phyloP scores from a whole-genome alignment of 1,140 invertebrate species.

The Drosophila kanapiae region DNA sequence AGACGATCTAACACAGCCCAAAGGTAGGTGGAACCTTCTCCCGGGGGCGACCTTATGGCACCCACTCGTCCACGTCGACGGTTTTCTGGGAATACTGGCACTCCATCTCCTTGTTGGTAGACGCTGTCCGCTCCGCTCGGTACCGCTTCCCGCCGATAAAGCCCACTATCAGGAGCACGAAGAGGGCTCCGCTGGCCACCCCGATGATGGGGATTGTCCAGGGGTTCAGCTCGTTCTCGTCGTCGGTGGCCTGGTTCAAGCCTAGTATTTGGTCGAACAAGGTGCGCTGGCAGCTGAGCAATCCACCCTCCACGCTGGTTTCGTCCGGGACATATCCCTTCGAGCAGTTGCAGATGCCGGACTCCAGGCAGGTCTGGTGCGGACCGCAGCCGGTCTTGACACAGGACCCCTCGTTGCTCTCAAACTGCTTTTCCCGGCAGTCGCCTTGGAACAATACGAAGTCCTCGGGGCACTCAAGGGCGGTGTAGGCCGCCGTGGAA shows the following conservation, averaged over 20 bases:
- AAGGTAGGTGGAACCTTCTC: not conserved
- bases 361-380: slow-evolving; percentile 49
- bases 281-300: slow-evolving; percentile 46
- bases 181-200: slow-evolving; percentile 47
- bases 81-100: slow-evolving; percentile 67
- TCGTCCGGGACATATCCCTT: slow-evolving; percentile 50
- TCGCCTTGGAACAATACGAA: slow-evolving; percentile 61
- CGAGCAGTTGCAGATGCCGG: slow-evolving; percentile 48
- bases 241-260: slow-evolving; percentile 61
- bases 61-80: slow-evolving; percentile 67
- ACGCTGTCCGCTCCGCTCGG: slow-evolving; percentile 5
- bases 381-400: slow-evolving; percentile 46
- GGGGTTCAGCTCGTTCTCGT: slow-evolving; percentile 57
- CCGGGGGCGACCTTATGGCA: slow-evolving; percentile 36
- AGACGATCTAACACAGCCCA: slow-evolving; percentile 60
- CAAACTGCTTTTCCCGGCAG: slow-evolving; percentile 62
- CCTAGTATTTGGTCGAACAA: slow-evolving; percentile 51
- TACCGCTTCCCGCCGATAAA: slow-evolving; percentile 30
- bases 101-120: slow-evolving; percentile 45
- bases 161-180: slow-evolving; percentile 56
- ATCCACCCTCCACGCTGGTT: not conserved
- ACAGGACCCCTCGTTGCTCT: slow-evolving; percentile 64
- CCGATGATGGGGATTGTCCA: slow-evolving; percentile 68
- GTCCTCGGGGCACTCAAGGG: slow-evolving; percentile 34
- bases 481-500: slow-evolving; percentile 7